A percentile compares a stretch with the other conserved stretches of the same genome.
These are phyloP conservation scores for Drosophila meridionalis DNA, from an alignment of 2,888 invertebrate genomes.

Conservation along the genomic window DNA sequence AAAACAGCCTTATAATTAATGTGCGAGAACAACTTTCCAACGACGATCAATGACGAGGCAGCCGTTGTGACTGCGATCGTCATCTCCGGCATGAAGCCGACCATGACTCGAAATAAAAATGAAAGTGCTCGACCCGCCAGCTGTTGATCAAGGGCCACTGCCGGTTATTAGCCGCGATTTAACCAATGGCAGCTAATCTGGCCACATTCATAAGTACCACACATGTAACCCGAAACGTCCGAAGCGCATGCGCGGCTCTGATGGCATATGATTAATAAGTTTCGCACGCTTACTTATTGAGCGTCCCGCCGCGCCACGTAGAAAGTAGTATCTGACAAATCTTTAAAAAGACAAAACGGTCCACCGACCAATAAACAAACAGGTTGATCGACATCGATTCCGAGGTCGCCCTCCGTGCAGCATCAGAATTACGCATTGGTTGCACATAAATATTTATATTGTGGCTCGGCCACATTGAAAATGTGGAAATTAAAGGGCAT, in stretches of 20 bases:
- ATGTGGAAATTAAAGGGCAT: background rate
- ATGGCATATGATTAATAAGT: slow-evolving; percentile 76
- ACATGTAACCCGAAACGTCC: slow-evolving; percentile 52
- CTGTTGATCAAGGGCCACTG: slow-evolving; percentile 66
- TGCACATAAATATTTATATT: background rate
- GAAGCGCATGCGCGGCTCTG: slow-evolving; percentile 26
- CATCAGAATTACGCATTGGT: slow-evolving; percentile 9
- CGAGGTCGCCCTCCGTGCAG: slow-evolving; percentile 31
- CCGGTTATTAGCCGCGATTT: slow-evolving; percentile 74
- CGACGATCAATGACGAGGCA: slow-evolving; percentile 54
- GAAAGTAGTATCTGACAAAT: slow-evolving; percentile 49
- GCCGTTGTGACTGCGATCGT: slow-evolving; percentile 31
- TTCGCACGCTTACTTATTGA: slow-evolving; percentile 76
- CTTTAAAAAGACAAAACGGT: slow-evolving; percentile 36
- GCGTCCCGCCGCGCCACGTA: slow-evolving; percentile 40
- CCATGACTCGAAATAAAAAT: slow-evolving; percentile 79
- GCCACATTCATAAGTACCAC: slow-evolving; percentile 72
- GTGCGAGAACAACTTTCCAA: slow-evolving; percentile 75
- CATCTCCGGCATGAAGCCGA: slow-evolving; percentile 41
- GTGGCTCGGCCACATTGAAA: background rate
- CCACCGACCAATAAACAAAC: slow-evolving; percentile 38
- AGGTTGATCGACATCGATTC: slow-evolving; percentile 58
- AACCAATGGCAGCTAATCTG: slow-evolving; percentile 71
- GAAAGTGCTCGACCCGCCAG: slow-evolving; percentile 69
- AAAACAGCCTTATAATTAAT: slow-evolving; percentile 57